Evolutionary conservation across 2,797 vertebrate species (phyloP).

Genomic region (Tragopan temminckii): DNA sequence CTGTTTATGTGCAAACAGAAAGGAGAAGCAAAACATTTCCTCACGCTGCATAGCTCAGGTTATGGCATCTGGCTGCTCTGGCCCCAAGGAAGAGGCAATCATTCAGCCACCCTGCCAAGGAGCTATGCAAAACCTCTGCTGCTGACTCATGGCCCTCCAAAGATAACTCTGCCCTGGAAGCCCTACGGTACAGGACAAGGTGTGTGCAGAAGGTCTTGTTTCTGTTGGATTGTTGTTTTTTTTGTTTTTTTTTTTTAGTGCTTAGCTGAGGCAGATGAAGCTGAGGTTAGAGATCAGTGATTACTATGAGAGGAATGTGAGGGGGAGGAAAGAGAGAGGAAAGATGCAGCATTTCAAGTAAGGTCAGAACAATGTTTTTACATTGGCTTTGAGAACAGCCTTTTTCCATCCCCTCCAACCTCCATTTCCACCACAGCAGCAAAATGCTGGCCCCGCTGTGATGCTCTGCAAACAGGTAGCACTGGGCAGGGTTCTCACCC

Average conservation of each 20-base stretch:
- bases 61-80: not conserved
- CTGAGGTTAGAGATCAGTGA: constrained; percentile 70
- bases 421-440: not conserved
- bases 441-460: not conserved
- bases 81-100: not conserved
- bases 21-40: constrained; percentile 64
- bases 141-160: not conserved
- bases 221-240: not conserved
- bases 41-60: not conserved
- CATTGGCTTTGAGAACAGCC: constrained; percentile 47
- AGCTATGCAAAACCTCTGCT: not conserved
- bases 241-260: not conserved
- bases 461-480: not conserved
- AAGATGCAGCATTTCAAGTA: constrained; percentile 62
- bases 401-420: constrained; percentile 12
- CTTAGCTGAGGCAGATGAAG: constrained; percentile 33
- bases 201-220: not conserved
- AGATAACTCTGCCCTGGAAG: constrained; percentile 43
- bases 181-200: not conserved
- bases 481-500: not conserved
- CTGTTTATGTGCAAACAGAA: constrained; percentile 67
- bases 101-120: not conserved
- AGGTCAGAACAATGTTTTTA: constrained; percentile 66
- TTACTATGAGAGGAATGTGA: constrained; percentile 67
- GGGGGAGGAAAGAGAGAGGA: constrained; percentile 59